Conservation (phyloP, 2,113 vertebrate species). For the Neogobius melanostomus region DNA sequence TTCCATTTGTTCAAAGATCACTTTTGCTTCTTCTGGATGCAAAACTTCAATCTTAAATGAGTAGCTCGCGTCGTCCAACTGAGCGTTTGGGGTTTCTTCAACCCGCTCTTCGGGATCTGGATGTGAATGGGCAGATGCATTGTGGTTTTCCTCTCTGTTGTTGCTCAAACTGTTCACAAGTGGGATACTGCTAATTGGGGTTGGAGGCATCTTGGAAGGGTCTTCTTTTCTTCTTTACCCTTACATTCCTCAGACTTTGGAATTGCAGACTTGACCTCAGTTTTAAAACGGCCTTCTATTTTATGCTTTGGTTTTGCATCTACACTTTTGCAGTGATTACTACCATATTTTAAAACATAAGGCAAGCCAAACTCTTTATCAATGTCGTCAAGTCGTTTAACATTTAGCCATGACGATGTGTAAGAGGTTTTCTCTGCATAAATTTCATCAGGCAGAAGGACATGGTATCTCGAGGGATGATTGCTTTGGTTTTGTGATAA, state of each 20-base stretch:
- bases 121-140: not conserved
- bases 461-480: conserved; percentile 18
- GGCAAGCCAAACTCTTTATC: conserved; percentile 66
- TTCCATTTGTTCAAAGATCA: conserved; percentile 25
- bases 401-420: conserved; percentile 68
- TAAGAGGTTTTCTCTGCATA: conserved; percentile 46
- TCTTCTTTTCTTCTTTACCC: not conserved
- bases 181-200: not conserved
- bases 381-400: conserved; percentile 63
- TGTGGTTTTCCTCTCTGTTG: not conserved
- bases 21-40: conserved; percentile 56
- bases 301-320: not conserved
- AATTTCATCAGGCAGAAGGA: conserved; percentile 46
- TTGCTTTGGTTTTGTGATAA: conserved; percentile 20
- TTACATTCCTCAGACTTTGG: not conserved
- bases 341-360: not conserved
- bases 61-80: conserved; percentile 36
- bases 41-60: conserved; percentile 60
- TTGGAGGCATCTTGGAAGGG: not conserved
- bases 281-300: not conserved
- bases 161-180: not conserved
- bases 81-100: not conserved
- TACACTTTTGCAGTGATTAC: not conserved
- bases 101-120: conserved; percentile 2
- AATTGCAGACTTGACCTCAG: not conserved